Base-by-base conservation (phyloP, 2,888 invertebrate species). In the Phanerotoma sp. region DNA sequence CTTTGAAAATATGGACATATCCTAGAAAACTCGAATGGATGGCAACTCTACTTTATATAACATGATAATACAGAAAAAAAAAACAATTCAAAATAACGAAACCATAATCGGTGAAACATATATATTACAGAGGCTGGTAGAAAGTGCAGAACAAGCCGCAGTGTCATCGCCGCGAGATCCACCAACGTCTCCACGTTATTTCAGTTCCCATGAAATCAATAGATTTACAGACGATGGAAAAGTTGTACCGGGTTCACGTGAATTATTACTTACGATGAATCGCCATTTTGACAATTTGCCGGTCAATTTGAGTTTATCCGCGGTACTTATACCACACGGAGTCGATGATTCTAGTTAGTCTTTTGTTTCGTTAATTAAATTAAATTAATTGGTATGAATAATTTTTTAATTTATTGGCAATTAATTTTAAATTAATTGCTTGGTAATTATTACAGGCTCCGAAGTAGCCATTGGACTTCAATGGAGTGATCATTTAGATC, bases 401-500 rank as follows among this genome's bases (percentile, higher is more conserved):
- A 18, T 22, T 48, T 25, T 37, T 48, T 10, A 7, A 41, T 49
- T 13, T 16, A 47, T 37, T 47, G 38, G 1, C 25, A 11, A 22
- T 50, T 45, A 21, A 30, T 30, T 30, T 9, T 10, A 16, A 32
- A 16, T n/a, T n/a, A n/a, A n/a, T n/a, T n/a, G 10, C 16, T 40
- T 33, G 22, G 22, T 42, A 48, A 11, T 38, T 32, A 54, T 73
- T 72, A 67, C 80, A 89, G 91, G 92, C 72, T 79, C 83, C 11
- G 90, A 92, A 65, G 89, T 97, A 15, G 83, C 92, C 69, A 88
- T 91, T 72, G 92, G 94, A 51, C 91, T 98, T 64, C 88, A 91
- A 69, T 99, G 98, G 98, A 96, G 96, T 50, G 89, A 92, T 66
- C 89, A 91, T 72, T 81, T 99, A 73, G 94, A 97, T 77, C 87